These are phyloP conservation scores for Mythimna ferrago DNA, from an alignment of 2,888 invertebrate genomes.

Conservation along the genomic window DNA sequence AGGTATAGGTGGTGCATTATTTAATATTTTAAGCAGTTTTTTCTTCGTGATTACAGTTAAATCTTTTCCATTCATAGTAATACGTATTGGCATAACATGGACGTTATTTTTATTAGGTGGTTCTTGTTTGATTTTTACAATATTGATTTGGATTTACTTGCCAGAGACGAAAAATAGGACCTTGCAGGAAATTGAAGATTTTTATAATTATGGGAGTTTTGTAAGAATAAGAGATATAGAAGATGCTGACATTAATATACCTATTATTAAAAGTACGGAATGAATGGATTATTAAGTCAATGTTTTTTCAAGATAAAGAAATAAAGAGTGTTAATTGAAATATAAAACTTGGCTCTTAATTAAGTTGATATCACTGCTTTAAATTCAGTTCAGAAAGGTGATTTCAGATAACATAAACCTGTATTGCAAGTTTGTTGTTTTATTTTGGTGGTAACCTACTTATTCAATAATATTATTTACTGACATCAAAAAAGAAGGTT, in stretches of 20 bases:
- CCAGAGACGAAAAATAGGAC: constrained; percentile 61
- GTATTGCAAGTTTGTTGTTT: constrained; percentile 3
- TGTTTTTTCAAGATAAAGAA: not conserved
- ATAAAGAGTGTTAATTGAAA: not conserved
- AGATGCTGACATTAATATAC: constrained; percentile 18
- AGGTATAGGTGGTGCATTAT: constrained; percentile 58
- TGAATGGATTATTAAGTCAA: not conserved
- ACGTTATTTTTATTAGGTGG: constrained; percentile 41
- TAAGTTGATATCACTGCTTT: not conserved
- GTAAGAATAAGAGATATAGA: constrained; percentile 4
- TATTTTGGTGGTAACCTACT: not conserved
- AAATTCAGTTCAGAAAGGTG: not conserved
- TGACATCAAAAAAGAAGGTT: too few species aligned
- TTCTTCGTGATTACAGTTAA: constrained; percentile 43
- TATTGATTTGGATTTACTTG: constrained; percentile 57
- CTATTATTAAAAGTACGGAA: constrained; percentile 31
- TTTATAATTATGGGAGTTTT: constrained; percentile 52
- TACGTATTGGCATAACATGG: constrained; percentile 40
- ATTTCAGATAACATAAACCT: constrained; percentile 4
- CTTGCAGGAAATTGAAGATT: constrained; percentile 62
- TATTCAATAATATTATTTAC: too few species aligned
- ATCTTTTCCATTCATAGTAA: constrained; percentile 43
- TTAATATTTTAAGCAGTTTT: constrained; percentile 45
- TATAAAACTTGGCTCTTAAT: not conserved
- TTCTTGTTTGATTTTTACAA: constrained; percentile 9